phyloP scores from a whole-genome alignment of 2,888 invertebrate genomes.

The Camponotus fellah region DNA sequence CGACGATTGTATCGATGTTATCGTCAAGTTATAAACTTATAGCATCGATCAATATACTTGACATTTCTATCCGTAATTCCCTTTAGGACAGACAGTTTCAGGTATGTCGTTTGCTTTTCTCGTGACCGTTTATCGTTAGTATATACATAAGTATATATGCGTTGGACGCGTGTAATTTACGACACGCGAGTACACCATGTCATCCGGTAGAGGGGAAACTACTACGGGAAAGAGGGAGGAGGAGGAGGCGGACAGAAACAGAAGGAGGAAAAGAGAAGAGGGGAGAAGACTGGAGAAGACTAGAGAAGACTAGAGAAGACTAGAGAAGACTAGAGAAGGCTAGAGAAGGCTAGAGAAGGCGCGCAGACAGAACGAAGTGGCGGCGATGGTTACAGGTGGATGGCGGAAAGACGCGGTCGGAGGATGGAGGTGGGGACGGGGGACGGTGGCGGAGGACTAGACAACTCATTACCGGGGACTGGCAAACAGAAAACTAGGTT shows the following conservation, averaged over 20 bases:
- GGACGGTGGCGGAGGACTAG: slow-evolving; percentile 72
- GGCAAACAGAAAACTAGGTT: slow-evolving; percentile 84
- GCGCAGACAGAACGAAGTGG: slow-evolving; percentile 31
- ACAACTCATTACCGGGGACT: slow-evolving; percentile 83
- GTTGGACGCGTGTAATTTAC: slow-evolving; percentile 69
- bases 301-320: neutral
- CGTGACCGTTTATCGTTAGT: slow-evolving; percentile 45
- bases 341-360: neutral
- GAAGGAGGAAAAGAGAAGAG: slow-evolving; percentile 42
- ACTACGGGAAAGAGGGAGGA: slow-evolving; percentile 47
- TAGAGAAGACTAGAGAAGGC: neutral
- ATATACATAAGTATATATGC: slow-evolving; percentile 28
- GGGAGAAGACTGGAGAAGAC: neutral
- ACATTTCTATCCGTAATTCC: slow-evolving; percentile 44
- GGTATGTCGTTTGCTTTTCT: slow-evolving; percentile 19
- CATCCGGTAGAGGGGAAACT: slow-evolving; percentile 44
- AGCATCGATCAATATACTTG: slow-evolving; percentile 10
- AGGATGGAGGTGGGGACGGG: neutral
- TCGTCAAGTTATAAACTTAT: slow-evolving; percentile 17
- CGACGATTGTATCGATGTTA: slow-evolving; percentile 6
- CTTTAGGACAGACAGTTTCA: slow-evolving; percentile 4
- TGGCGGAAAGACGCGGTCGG: slow-evolving; percentile 23
- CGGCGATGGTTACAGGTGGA: slow-evolving; percentile 71
- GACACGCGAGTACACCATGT: slow-evolving; percentile 65
- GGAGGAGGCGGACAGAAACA: slow-evolving; percentile 28